These are phyloP conservation scores for Nineta flava DNA, from an alignment of 2,888 invertebrate species.

Conservation along the genomic window DNA sequence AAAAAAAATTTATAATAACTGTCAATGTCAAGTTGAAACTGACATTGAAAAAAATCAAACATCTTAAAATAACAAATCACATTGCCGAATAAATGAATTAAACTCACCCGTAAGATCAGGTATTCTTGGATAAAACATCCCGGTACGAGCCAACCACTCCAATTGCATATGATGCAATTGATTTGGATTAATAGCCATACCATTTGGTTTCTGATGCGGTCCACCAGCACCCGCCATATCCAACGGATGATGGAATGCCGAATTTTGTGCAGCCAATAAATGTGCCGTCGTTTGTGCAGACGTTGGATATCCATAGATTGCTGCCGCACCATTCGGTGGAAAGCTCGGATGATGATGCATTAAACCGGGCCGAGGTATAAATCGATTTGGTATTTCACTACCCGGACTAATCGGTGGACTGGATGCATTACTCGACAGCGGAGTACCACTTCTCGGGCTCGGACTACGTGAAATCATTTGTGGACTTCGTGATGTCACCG, in stretches of 20 bases:
- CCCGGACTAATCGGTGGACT: constrained; percentile 78
- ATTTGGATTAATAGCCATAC: constrained; percentile 19
- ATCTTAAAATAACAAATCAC: not conserved
- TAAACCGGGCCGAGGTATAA: constrained; percentile 45
- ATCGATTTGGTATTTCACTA: constrained; percentile 46
- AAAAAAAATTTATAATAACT: too few relatives aligned
- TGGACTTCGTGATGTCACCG: constrained; percentile 28
- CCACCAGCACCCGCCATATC: constrained; percentile 17
- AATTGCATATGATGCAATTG: constrained; percentile 63
- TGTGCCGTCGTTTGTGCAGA: constrained; percentile 38
- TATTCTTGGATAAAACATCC: constrained; percentile 81
- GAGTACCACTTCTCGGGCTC: constrained; percentile 22
- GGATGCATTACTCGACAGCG: constrained; percentile 45
- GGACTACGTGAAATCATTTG: constrained; percentile 22
- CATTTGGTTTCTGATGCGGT: constrained; percentile 14
- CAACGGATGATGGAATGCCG: constrained; percentile 38
- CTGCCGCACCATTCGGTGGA: constrained; percentile 10
- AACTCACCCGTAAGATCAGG: constrained; percentile 65
- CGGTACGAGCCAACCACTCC: constrained; percentile 82
- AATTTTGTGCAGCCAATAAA: constrained; percentile 27
- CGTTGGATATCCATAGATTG: constrained; percentile 29
- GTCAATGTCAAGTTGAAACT: too few relatives aligned
- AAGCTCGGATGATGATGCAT: constrained; percentile 23
- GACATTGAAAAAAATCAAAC: too few relatives aligned
- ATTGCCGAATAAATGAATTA: not conserved